These are phyloP conservation scores for Ommatoiulus sabulosus DNA, from an alignment of 2,888 invertebrate species.

Conservation along the genomic window DNA sequence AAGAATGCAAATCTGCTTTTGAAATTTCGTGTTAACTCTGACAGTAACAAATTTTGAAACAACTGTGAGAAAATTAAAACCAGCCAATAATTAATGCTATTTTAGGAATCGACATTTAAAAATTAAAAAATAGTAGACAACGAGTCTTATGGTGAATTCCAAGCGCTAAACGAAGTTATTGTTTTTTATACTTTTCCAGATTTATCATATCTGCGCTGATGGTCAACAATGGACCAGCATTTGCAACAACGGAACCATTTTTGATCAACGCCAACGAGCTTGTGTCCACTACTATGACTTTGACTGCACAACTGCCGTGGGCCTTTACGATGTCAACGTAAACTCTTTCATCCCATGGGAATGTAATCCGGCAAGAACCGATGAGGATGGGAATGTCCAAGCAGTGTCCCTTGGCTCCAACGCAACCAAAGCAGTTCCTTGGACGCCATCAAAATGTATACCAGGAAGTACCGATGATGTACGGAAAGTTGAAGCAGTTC, in stretches of 20 bases:
- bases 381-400: not conserved
- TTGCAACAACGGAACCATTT: slow-evolving; percentile 60
- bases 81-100: too few species aligned
- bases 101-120: too few species aligned
- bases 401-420: too few species aligned
- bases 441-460: too few species aligned
- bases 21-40: too few species aligned
- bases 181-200: slow-evolving; percentile 45
- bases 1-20: slow-evolving; percentile 62
- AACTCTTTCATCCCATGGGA: not conserved
- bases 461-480: too few species aligned
- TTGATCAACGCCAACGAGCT: slow-evolving; percentile 57
- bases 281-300: slow-evolving; percentile 60
- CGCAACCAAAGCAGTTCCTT: too few species aligned
- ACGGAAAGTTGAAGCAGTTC: too few species aligned
- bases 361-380: not conserved
- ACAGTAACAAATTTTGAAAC: too few species aligned
- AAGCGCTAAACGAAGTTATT: not conserved
- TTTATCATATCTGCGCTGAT: slow-evolving; percentile 59
- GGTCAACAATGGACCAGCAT: slow-evolving; percentile 59
- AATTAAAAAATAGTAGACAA: too few species aligned
- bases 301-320: slow-evolving; percentile 56
- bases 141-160: too few species aligned
- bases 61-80: too few species aligned
- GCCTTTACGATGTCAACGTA: slow-evolving; percentile 58